A percentile compares a stretch with the other conserved stretches of the same genome.
These are phyloP conservation scores for Muscicapa adusta DNA, from an alignment of 2,113 vertebrate genomes.

Conservation along the genomic window DNA sequence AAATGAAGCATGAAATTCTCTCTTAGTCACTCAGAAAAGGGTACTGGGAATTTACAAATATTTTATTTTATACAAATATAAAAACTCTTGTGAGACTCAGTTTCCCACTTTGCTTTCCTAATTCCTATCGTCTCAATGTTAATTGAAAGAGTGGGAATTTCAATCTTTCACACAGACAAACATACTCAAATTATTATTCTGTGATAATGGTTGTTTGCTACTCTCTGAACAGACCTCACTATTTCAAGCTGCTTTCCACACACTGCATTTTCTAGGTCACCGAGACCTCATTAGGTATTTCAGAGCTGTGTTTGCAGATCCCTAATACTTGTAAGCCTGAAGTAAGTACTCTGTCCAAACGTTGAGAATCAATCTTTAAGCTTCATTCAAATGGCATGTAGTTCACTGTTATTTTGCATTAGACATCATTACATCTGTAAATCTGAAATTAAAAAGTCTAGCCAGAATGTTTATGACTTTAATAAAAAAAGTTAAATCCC, in stretches of 20 bases:
- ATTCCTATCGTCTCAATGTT: background rate
- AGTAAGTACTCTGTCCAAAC: conserved; percentile 40
- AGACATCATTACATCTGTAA: conserved; percentile 2
- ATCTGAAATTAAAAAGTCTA: background rate
- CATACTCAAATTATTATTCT: background rate
- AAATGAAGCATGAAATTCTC: background rate
- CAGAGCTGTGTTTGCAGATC: conserved; percentile 31
- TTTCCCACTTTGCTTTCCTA: background rate
- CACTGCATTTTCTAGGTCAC: conserved; percentile 57
- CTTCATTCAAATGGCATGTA: conserved; percentile 13
- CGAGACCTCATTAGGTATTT: conserved; percentile 56
- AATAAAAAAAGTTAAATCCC: conserved; percentile 35
- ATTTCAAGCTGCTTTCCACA: background rate
- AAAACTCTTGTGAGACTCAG: background rate
- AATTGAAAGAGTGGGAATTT: background rate
- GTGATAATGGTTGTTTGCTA: background rate
- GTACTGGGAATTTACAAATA: background rate
- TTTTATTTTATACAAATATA: background rate
- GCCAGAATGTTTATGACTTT: conserved; percentile 2
- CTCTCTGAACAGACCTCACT: background rate
- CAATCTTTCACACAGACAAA: background rate
- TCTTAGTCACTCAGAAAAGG: background rate
- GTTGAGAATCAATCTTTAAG: conserved; percentile 13
- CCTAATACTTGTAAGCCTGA: conserved; percentile 50
- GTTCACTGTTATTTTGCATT: conserved; percentile 32